phyloP scores from a whole-genome alignment of 2,113 vertebrate species.

The Clarias macrocephalus region DNA sequence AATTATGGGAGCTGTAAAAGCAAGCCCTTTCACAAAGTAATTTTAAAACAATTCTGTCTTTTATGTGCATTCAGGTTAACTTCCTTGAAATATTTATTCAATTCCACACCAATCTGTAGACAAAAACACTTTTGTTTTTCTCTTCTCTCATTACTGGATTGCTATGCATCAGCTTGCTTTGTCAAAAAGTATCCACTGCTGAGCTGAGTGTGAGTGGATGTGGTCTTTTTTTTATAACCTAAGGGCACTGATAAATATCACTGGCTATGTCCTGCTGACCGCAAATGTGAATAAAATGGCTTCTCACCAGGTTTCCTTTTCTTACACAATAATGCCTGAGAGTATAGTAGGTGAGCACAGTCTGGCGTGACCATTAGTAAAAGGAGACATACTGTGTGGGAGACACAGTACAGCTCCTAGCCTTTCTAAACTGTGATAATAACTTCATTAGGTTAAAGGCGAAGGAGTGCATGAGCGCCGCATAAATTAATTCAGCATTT shows the following conservation, averaged over 20 bases:
- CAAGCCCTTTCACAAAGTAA: not conserved
- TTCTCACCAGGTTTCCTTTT: slow-evolving; percentile 55
- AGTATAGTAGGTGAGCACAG: slow-evolving; percentile 49
- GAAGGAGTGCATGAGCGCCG: too few relatives aligned
- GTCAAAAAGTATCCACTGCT: not conserved
- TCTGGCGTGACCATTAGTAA: slow-evolving; percentile 62
- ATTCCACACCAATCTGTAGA: not conserved
- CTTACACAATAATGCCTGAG: slow-evolving; percentile 59
- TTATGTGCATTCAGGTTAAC: not conserved
- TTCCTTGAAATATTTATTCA: not conserved
- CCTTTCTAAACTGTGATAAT: slow-evolving; percentile 15
- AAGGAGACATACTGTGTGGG: slow-evolving; percentile 34
- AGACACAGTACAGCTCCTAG: slow-evolving; percentile 1
- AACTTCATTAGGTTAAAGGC: slow-evolving; percentile 4
- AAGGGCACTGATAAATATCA: slow-evolving; percentile 66
- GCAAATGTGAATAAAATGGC: slow-evolving; percentile 59
- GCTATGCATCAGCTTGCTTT: not conserved
- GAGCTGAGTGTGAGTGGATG: slow-evolving; percentile 27
- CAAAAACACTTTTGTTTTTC: not conserved
- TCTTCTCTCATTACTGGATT: not conserved
- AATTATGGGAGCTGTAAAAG: not conserved
- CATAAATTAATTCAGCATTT: not conserved
- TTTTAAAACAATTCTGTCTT: slow-evolving; percentile 3
- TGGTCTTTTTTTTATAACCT: slow-evolving; percentile 46
- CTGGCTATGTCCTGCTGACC: slow-evolving; percentile 45